A percentile compares a stretch with the other conserved stretches of the same genome.
phyloP scores from a whole-genome alignment of 2,797 vertebrate genomes.

The Acanthis flammea region DNA sequence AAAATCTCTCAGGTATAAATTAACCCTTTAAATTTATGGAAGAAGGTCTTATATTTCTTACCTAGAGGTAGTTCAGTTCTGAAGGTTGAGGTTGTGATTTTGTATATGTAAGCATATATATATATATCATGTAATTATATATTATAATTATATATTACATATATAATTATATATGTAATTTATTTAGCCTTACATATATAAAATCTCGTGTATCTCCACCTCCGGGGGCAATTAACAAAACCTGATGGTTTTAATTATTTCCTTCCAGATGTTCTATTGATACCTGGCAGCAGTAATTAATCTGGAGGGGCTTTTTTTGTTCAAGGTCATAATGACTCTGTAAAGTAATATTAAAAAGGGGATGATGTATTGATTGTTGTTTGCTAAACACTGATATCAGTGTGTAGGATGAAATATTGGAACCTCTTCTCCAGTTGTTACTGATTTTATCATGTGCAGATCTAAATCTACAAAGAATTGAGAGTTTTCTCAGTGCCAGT shows the following conservation, averaged over 20 bases:
- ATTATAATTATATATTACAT: no score
- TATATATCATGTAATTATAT: no score
- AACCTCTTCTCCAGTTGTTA: neutral
- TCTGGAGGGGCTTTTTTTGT: neutral
- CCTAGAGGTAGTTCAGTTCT: slow-evolving; percentile 4
- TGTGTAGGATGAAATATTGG: neutral
- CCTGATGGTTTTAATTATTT: neutral
- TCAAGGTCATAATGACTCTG: neutral
- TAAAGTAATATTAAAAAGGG: neutral
- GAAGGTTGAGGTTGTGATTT: neutral
- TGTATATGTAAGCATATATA: neutral
- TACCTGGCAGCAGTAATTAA: neutral
- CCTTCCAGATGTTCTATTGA: neutral
- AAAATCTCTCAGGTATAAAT: slow-evolving; percentile 63
- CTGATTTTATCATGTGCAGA: slow-evolving; percentile 5
- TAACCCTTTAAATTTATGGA: slow-evolving; percentile 29
- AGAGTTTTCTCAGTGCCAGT: neutral
- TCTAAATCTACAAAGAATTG: slow-evolving; percentile 2
- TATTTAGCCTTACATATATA: neutral
- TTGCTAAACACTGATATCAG: neutral
- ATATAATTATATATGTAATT: neutral
- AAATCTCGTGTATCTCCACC: neutral
- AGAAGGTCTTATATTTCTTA: slow-evolving; percentile 59
- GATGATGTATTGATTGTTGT: neutral
- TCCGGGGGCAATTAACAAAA: neutral